These are phyloP conservation scores for Pseudolaguvia tuberculata DNA, from an alignment of 2,113 vertebrate genomes.

Conservation along the genomic window DNA sequence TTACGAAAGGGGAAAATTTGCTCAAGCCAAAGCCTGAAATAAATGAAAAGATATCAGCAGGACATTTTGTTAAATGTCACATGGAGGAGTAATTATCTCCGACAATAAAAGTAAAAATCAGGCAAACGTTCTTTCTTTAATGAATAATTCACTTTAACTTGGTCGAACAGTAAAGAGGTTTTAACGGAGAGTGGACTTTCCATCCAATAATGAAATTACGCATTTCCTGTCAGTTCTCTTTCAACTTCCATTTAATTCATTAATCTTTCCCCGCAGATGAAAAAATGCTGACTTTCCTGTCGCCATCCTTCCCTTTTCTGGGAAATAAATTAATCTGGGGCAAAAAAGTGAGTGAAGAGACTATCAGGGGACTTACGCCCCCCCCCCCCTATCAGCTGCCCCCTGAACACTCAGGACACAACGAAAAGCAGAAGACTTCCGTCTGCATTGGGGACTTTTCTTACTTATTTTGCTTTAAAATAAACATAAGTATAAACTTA, in stretches of 20 bases:
- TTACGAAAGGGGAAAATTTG: not conserved
- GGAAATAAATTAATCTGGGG: slow-evolving; percentile 38
- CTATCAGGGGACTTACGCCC: slow-evolving; percentile 56
- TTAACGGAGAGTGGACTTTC: slow-evolving; percentile 14
- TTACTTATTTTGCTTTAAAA: too few species aligned
- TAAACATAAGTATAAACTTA: too few species aligned
- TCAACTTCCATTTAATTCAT: slow-evolving; percentile 14
- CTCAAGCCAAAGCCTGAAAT: not conserved
- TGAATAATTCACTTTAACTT: slow-evolving; percentile 13
- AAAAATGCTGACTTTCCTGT: slow-evolving; percentile 37
- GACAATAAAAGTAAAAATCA: slow-evolving; percentile 16
- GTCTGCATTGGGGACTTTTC: slow-evolving; percentile 59
- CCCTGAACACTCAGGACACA: too few species aligned
- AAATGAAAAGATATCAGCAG: slow-evolving; percentile 15
- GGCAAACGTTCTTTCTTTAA: not conserved
- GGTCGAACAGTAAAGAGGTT: slow-evolving; percentile 28
- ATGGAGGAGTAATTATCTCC: slow-evolving; percentile 17
- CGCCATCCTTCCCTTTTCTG: slow-evolving; percentile 36
- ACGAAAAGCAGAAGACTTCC: too few species aligned
- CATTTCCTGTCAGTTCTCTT: slow-evolving; percentile 5
- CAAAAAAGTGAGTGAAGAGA: slow-evolving; percentile 45
- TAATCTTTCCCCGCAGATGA: slow-evolving; percentile 26
- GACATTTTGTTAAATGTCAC: slow-evolving; percentile 3
- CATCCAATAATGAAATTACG: not conserved
- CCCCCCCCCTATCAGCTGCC: not conserved